Conservation (phyloP, 2,797 vertebrate genomes). For the Dendrocincla tyrannina region DNA sequence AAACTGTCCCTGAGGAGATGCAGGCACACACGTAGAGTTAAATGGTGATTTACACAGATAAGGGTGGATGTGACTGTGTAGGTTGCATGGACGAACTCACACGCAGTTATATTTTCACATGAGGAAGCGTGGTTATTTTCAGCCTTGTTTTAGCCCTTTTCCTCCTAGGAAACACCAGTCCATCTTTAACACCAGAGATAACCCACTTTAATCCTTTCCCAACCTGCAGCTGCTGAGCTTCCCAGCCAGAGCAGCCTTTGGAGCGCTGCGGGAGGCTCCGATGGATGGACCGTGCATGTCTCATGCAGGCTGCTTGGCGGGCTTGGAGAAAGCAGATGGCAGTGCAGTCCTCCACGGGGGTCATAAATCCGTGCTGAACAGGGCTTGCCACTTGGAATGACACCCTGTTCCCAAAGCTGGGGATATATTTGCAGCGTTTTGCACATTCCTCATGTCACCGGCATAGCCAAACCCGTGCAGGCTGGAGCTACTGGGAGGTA, state of each 20-base stretch:
- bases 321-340: constrained; percentile 16
- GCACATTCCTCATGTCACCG: not conserved
- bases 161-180: not conserved
- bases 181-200: not conserved
- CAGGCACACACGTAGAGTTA: not conserved
- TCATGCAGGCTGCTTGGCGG: not conserved
- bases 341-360: not conserved
- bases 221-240: not conserved
- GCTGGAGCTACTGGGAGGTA: not conserved
- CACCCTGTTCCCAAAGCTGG: not conserved
- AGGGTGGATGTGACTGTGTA: not conserved
- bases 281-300: not conserved
- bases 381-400: not conserved
- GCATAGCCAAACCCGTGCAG: not conserved
- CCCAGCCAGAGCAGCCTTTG: not conserved
- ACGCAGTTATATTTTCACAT: not conserved
- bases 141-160: not conserved
- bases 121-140: not conserved
- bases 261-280: not conserved
- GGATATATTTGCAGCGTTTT: not conserved
- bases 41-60: not conserved
- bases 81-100: not conserved
- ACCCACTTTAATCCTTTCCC: not conserved
- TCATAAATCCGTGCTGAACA: not conserved
- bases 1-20: not conserved